A percentile compares a stretch with the other conserved stretches of the same genome.
These are phyloP conservation scores for Marasmarcha lunaedactyla DNA, from an alignment of 2,888 invertebrate genomes.

Conservation along the genomic window DNA sequence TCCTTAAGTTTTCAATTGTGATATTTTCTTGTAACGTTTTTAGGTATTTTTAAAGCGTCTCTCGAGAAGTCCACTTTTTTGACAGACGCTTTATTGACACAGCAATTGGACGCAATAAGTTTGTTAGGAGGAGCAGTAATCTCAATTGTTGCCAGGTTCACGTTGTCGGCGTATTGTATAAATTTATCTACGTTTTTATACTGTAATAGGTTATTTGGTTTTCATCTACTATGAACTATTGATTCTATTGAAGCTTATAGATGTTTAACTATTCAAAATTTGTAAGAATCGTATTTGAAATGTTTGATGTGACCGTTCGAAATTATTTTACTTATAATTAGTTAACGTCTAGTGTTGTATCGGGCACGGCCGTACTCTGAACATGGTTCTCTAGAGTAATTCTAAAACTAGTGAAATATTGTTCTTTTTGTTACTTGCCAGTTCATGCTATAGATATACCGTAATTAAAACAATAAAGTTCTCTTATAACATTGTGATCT, in stretches of 20 bases:
- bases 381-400: conserved; percentile 60
- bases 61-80: not conserved
- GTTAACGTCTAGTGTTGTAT: conserved; percentile 33
- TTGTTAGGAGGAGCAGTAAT: conserved; percentile 32
- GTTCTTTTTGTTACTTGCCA: conserved; percentile 63
- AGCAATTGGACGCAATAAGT: conserved; percentile 29
- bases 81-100: not conserved
- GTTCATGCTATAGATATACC: conserved; percentile 69
- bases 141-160: conserved; percentile 28
- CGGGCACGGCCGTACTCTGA: conserved; percentile 44
- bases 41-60: not conserved
- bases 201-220: conserved; percentile 25
- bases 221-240: conserved; percentile 3
- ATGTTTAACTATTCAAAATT: conserved; percentile 42
- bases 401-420: conserved; percentile 42
- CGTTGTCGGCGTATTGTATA: conserved; percentile 28
- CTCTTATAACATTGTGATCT: conserved; percentile 64
- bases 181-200: conserved; percentile 39
- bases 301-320: conserved; percentile 40
- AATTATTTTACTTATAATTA: conserved; percentile 24
- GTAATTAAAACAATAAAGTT: conserved; percentile 69
- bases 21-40: conserved; percentile 32
- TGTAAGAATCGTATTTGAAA: conserved; percentile 32
- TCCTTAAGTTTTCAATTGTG: conserved; percentile 47
- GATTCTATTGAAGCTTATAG: conserved; percentile 35